Base-by-base conservation (phyloP, 2,113 vertebrate genomes). In the Gymnobelideus leadbeateri region DNA sequence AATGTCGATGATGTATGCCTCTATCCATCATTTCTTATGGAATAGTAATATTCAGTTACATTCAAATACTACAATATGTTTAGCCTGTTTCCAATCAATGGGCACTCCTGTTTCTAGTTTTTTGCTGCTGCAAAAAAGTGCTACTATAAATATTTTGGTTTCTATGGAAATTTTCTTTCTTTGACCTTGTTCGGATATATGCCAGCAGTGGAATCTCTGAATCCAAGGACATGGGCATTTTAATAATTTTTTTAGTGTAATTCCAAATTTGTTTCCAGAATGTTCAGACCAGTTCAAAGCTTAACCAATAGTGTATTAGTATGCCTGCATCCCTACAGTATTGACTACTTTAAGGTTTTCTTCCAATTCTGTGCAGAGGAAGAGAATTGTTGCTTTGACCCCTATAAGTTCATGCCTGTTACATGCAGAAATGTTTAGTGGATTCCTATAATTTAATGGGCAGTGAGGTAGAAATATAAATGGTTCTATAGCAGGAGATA, bases 401-500 rank as follows among this genome's bases (percentile, higher is more conserved):
- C 19, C 7, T 43, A 23, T 84, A 43, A 19, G 19, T 84, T 68
- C 68, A 84, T 23, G 37, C 19, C 16, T 43, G n/a, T 84, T 84
- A 84, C 19, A 84, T 43, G 68, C 16, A 84, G 43, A 84, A 43
- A 84, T 8, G 6, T 84, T 77, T 92, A 54, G 55, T 92, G 89
- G 77, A 53, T 23, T 90, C 28, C 25, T n/a, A 43, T 91, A 11
- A 53, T 89, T 6, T 84, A 8, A 46, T 51, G 49, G 55, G n/a
- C 92, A 91, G 46, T 89, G 54, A 92, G 54, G 24, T 91, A 92
- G 89, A 96, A 93, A 94, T 3, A 90, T 93, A 96, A 95, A 94
- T 89, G 89, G 31, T 47, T 96, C 47, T 93, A 90, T 94, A 92
- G 89, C 68, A 94, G 49, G 84, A 94, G 89, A 91, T 16, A 51